phyloP scores from a whole-genome alignment of 2,888 invertebrate species.

The Agonopterix alstromeriana region DNA sequence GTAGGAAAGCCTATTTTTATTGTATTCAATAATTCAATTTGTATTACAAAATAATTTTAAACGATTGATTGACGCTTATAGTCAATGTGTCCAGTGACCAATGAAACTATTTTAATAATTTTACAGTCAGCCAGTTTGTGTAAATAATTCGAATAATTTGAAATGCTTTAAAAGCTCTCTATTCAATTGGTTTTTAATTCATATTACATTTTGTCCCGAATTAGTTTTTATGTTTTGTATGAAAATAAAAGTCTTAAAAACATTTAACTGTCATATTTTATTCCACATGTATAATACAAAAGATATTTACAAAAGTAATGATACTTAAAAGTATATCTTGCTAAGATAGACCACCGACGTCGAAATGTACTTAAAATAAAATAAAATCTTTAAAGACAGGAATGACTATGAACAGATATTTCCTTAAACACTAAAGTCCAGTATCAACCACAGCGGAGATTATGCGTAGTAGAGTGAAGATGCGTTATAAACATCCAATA shows the following conservation, averaged over 20 bases:
- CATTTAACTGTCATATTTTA: no score
- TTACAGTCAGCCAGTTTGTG: background rate
- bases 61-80: background rate
- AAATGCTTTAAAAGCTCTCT: slow-evolving; percentile 12
- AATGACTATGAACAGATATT: no score
- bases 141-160: background rate
- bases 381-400: background rate
- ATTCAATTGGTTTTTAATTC: slow-evolving; percentile 3
- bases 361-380: background rate
- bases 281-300: background rate
- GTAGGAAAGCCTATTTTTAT: background rate
- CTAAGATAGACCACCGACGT: no score
- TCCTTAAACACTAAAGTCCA: no score
- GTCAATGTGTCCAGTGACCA: background rate
- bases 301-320: background rate
- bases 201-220: background rate
- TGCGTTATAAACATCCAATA: no score
- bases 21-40: background rate
- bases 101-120: background rate
- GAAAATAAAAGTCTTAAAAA: background rate
- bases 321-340: no score
- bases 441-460: no score
- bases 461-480: no score
- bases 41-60: background rate
- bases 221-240: background rate